Evolutionary conservation across 2,113 vertebrate genomes (phyloP), one percentile per base, ranked within the genome.

Genomic region (Crocuta crocuta): DNA sequence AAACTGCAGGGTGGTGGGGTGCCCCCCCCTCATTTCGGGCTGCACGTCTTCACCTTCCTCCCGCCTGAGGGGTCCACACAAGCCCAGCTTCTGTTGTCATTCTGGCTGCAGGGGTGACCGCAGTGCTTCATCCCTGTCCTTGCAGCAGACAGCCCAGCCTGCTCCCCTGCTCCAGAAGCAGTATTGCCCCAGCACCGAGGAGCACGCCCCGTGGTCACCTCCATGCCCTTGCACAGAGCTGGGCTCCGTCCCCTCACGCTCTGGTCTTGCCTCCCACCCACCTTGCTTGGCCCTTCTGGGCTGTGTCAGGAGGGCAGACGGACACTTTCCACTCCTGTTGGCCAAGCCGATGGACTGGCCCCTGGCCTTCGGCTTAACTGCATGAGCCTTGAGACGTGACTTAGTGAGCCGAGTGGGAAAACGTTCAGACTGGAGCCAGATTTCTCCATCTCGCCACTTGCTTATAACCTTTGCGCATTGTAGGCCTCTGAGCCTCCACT

Each of bases 171-270:
- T 53, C 90, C 31, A 0, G 82, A 39, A 35, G 65, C 21, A 70
- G 1, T 4, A 19, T 13, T 28, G 65, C n/a, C 55, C 21, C 43
- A 9, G 91, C 15, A 16, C n/a, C 12, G 6, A 12, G n/a, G 43
- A 5, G 21, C 24, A 0, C 53, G 0, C 43, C 13, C 7, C 48
- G 0, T 2, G 4, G 0, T 17, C 43, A 4, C 65, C 39, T 80
- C 50, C 0, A 0, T 4, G 3, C 48, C 15, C 82, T 7, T 63
- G 28, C 15, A 4, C 2, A 19, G n/a, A 16, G 45, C 2, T 17
- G 1, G 1, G 9, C 3, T 23, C n/a, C 43, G 15, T 0, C 15
- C 8, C 50, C 65, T 3, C 19, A 15, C 33, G 11, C 2, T 1
- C 55, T 33, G 26, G 7, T 70, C 83, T 82, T 26, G 53, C 45